Percentiles rank a stretch among this genome's conserved stretches.
These are phyloP conservation scores for Puffinus mauretanicus DNA, from an alignment of 2,113 vertebrate species.

Conservation along the genomic window DNA sequence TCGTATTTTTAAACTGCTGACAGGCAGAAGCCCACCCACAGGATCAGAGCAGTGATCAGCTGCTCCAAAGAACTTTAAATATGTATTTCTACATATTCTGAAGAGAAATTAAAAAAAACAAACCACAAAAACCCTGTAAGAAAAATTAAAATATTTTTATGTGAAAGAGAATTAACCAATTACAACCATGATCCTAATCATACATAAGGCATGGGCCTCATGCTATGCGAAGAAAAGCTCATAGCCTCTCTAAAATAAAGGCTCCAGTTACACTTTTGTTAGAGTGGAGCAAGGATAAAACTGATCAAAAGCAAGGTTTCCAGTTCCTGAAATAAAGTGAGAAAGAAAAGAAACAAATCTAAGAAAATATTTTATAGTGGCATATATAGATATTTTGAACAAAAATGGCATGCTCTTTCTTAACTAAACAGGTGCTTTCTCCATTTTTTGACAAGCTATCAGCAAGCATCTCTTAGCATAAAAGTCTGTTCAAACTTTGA, in stretches of 20 bases:
- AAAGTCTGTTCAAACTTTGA: background rate
- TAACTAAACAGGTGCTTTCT: background rate
- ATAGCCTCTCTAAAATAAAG: background rate
- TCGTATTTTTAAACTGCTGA: background rate
- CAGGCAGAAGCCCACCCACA: background rate
- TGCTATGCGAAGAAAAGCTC: background rate
- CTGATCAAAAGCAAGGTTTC: background rate
- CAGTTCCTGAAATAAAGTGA: background rate
- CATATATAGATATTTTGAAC: background rate
- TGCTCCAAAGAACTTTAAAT: background rate
- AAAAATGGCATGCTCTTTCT: background rate
- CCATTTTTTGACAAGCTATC: background rate
- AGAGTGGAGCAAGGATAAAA: background rate
- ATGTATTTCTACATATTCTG: background rate
- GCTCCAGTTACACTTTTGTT: background rate
- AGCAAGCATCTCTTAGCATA: background rate
- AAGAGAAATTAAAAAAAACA: background rate
- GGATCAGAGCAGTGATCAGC: background rate
- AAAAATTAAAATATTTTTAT: background rate
- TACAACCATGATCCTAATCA: background rate
- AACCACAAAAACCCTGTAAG: background rate
- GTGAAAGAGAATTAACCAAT: background rate
- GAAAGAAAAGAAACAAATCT: background rate
- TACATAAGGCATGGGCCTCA: background rate
- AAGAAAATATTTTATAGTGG: background rate